Percentiles rank a stretch among this genome's conserved stretches.
phyloP scores from a whole-genome alignment of 1,140 invertebrate species.

The Carposina sasakii region DNA sequence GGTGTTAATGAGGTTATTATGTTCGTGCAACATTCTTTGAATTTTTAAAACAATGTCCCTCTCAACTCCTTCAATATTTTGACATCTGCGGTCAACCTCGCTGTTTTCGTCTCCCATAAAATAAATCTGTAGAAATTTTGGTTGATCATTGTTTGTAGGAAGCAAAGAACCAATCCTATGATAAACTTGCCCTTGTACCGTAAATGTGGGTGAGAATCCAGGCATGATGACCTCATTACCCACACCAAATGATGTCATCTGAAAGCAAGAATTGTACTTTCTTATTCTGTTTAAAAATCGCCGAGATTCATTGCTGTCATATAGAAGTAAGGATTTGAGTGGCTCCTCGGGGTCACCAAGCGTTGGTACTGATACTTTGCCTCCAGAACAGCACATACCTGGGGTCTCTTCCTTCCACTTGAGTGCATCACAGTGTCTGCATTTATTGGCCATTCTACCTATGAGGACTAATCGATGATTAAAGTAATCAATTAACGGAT shows the following conservation, averaged over 20 bases:
- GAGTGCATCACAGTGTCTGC: conserved; percentile 35
- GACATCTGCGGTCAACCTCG: conserved; percentile 22
- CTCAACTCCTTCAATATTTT: conserved; percentile 26
- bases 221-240: conserved; percentile 30
- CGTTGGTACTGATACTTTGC: conserved; percentile 25
- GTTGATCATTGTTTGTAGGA: conserved; percentile 28
- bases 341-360: conserved; percentile 30
- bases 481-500: conserved; percentile 25
- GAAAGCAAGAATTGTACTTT: conserved; percentile 47
- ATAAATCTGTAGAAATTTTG: conserved; percentile 54
- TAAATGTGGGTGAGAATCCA: conserved; percentile 47
- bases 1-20: conserved; percentile 23
- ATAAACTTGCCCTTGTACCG: conserved; percentile 62
- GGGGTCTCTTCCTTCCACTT: conserved; percentile 43
- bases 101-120: conserved; percentile 37
- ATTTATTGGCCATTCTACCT: conserved; percentile 31
- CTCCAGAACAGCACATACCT: conserved; percentile 39
- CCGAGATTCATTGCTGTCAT: conserved; percentile 34
- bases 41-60: conserved; percentile 26
- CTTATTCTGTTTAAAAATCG: conserved; percentile 50
- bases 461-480: conserved; percentile 20
- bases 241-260: conserved; percentile 58
- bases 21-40: conserved; percentile 26
- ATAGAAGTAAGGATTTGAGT: conserved; percentile 27
- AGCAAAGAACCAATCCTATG: conserved; percentile 48